A percentile compares a stretch with the other conserved stretches of the same genome.
These are phyloP conservation scores for Metaphire vulgaris DNA, from an alignment of 1,140 invertebrate genomes.

Conservation along the genomic window DNA sequence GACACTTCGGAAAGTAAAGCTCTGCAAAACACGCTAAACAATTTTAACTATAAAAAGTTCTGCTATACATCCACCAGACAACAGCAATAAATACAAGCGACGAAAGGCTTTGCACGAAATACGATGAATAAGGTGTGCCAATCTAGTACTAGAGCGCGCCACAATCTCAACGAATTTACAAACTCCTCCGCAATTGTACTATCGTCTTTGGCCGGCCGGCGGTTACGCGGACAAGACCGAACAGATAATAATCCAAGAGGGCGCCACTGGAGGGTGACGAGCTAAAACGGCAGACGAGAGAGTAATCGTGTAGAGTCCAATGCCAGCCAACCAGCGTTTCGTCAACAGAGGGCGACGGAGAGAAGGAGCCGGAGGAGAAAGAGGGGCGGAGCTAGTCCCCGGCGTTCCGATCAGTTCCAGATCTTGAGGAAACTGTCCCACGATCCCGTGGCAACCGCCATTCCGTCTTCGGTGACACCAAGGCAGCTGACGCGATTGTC, in stretches of 20 bases:
- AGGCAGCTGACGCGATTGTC: constrained; percentile 94
- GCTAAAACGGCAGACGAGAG: too few relatives aligned
- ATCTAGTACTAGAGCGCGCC: neutral
- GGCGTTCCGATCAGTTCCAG: constrained; percentile 63
- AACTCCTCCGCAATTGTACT: neutral
- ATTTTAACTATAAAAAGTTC: too few relatives aligned
- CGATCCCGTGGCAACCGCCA: constrained; percentile 92
- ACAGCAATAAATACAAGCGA: neutral
- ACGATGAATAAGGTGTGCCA: neutral
- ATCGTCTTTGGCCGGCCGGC: neutral
- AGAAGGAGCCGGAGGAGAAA: neutral
- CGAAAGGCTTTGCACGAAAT: neutral
- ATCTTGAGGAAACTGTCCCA: constrained; percentile 97
- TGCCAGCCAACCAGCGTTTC: neutral
- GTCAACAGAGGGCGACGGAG: neutral
- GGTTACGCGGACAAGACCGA: too few relatives aligned
- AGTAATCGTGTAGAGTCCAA: too few relatives aligned
- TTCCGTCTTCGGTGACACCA: constrained; percentile 94
- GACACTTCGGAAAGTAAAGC: too few relatives aligned
- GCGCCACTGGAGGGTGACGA: too few relatives aligned
- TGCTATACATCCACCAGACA: too few relatives aligned
- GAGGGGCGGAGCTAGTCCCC: neutral
- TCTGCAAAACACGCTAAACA: too few relatives aligned
- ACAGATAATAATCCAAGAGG: too few relatives aligned
- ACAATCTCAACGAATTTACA: neutral